Conservation (phyloP, 64 coral and sea anemone genomes). For the Stichodactyla helianthus region DNA sequence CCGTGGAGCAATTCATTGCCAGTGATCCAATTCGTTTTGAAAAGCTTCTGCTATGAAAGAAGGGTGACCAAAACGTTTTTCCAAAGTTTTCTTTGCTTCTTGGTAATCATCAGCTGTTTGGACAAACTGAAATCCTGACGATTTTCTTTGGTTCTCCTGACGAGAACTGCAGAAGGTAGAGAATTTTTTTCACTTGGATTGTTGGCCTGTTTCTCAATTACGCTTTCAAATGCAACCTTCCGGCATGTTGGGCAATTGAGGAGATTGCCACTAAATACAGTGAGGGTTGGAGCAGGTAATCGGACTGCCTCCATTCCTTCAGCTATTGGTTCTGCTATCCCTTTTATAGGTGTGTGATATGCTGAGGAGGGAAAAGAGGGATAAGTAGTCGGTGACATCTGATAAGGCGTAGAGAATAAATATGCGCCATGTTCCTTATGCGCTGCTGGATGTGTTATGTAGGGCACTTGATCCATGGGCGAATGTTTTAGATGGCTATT, state of each 20-base stretch:
- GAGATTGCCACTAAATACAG: constrained; percentile 2
- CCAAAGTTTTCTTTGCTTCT: constrained; percentile 6
- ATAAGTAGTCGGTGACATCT: too few relatives aligned
- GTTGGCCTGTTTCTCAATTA: neutral
- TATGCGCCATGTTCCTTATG: too few relatives aligned
- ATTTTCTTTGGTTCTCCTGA: constrained; percentile 15
- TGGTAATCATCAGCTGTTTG: neutral
- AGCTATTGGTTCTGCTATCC: neutral
- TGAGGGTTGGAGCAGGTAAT: neutral
- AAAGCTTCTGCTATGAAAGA: constrained; percentile 27
- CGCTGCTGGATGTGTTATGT: too few relatives aligned
- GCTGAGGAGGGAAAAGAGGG: too few relatives aligned
- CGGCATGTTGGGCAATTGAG: constrained; percentile 16
- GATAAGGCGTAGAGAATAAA: too few relatives aligned
- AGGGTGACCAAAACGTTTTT: constrained; percentile 8
- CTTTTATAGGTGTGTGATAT: too few relatives aligned
- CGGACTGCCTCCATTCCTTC: neutral
- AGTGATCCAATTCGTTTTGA: constrained; percentile 20
- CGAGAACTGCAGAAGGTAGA: constrained; percentile 1
- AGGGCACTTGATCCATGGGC: too few relatives aligned
- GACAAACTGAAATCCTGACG: constrained; percentile 20
- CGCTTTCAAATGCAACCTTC: constrained; percentile 29
- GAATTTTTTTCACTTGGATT: neutral
- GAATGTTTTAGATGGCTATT: too few relatives aligned
- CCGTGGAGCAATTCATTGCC: constrained; percentile 24